Evolutionary conservation across 2,113 vertebrate genomes (phyloP).

Genomic region (Mastomys coucha): DNA sequence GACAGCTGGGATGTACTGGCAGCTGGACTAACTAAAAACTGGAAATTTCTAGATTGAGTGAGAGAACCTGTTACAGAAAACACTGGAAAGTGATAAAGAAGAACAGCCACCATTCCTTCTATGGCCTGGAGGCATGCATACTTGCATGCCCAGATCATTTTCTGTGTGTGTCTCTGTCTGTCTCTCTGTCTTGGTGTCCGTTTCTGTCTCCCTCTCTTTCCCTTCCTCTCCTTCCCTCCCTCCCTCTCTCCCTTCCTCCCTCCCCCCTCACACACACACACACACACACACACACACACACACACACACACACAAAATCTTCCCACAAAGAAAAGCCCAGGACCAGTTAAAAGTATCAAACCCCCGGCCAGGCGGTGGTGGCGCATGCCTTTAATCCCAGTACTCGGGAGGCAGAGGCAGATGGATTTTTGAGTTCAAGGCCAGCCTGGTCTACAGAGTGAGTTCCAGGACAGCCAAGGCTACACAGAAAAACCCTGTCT

Average conservation of each 20-base stretch:
- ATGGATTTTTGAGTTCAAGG: no score
- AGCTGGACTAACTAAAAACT: not conserved
- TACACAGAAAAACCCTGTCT: no score
- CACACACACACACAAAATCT: not conserved
- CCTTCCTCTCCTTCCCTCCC: not conserved
- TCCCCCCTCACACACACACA: no score
- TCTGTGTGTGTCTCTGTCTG: not conserved
- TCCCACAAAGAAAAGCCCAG: not conserved
- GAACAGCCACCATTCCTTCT: not conserved
- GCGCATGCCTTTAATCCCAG: no score
- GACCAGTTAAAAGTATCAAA: not conserved
- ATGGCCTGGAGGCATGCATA: not conserved
- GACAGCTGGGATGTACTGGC: not conserved
- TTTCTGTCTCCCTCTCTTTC: fast-evolving
- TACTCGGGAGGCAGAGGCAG: no score
- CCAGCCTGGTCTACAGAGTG: no score
- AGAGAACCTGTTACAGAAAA: not conserved
- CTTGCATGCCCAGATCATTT: not conserved
- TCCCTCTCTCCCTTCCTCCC: not conserved
- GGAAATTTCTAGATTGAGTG: not conserved
- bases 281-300: no score
- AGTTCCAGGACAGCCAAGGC: no score
- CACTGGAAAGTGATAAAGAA: not conserved
- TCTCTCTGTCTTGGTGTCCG: not conserved
- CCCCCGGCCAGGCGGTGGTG: no score